These are phyloP conservation scores for Callorhinus ursinus DNA, from an alignment of 2,113 vertebrate species.

Conservation along the genomic window DNA sequence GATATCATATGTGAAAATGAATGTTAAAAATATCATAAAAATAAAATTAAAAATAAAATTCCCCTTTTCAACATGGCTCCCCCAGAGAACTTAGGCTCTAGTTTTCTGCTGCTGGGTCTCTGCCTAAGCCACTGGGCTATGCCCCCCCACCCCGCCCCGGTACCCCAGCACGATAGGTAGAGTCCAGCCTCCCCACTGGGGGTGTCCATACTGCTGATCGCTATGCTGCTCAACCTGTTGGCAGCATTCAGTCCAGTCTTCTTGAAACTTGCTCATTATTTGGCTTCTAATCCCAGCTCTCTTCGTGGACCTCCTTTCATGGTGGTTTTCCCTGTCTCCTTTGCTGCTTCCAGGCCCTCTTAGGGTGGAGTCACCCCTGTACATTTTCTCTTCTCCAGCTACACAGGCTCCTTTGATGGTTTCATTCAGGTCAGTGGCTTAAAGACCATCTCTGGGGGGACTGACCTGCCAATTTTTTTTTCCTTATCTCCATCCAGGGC, in stretches of 20 bases:
- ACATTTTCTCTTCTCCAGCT: neutral
- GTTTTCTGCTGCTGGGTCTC: accelerated
- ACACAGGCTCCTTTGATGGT: neutral
- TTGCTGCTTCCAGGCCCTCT: neutral
- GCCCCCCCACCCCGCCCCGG: accelerated
- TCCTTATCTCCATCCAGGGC: neutral
- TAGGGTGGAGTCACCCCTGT: neutral
- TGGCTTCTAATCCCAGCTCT: neutral
- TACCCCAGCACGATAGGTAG: accelerated
- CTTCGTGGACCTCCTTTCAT: neutral
- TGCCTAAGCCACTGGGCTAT: neutral
- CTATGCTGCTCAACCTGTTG: neutral
- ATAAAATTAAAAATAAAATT: neutral
- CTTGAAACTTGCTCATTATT: neutral
- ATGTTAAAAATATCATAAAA: neutral
- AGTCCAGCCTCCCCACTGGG: neutral
- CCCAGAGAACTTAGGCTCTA: neutral
- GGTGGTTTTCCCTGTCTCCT: neutral
- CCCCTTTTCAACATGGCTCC: neutral
- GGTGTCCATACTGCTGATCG: neutral
- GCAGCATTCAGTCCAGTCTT: neutral
- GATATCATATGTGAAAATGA: neutral
- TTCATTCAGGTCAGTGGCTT: neutral
- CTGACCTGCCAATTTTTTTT: neutral
- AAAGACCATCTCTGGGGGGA: neutral